Percentiles rank a stretch among this genome's conserved stretches.
These are phyloP conservation scores for Morelia viridis DNA, from an alignment of 2,797 vertebrate species.

Conservation along the genomic window DNA sequence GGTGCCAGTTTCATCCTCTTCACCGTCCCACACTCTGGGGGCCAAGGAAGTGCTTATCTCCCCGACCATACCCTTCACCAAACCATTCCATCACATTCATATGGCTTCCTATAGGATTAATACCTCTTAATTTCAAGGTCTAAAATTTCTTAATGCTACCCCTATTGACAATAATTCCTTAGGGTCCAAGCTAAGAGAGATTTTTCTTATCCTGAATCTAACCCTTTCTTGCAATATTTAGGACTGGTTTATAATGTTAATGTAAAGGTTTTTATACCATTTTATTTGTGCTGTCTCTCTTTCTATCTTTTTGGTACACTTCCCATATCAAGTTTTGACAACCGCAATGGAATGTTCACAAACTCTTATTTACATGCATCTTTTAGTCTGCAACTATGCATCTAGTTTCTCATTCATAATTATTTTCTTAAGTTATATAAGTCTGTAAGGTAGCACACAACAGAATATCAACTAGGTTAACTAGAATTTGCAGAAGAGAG, in stretches of 20 bases:
- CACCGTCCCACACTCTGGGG: too few relatives aligned
- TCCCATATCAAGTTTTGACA: background rate
- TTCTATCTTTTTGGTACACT: background rate
- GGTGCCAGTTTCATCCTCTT: too few relatives aligned
- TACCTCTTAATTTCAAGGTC: background rate
- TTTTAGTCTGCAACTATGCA: background rate
- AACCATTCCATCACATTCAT: background rate
- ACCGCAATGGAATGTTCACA: background rate
- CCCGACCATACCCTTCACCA: too few relatives aligned
- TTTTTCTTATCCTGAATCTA: background rate
- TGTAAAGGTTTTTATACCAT: background rate
- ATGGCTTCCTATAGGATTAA: background rate
- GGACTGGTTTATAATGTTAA: background rate
- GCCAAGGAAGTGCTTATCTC: too few relatives aligned
- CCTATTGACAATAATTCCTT: background rate
- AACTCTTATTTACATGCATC: background rate
- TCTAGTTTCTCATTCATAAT: background rate
- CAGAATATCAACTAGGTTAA: background rate
- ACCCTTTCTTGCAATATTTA: background rate
- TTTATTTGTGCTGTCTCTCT: background rate
- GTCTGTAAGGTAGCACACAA: background rate
- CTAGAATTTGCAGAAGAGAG: background rate
- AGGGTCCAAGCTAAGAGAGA: background rate
- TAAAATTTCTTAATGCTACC: background rate
- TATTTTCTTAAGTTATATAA: background rate